A percentile compares a stretch with the other conserved stretches of the same genome.
phyloP scores from a whole-genome alignment of 2,113 vertebrate genomes.

The Prunella fulvescens region DNA sequence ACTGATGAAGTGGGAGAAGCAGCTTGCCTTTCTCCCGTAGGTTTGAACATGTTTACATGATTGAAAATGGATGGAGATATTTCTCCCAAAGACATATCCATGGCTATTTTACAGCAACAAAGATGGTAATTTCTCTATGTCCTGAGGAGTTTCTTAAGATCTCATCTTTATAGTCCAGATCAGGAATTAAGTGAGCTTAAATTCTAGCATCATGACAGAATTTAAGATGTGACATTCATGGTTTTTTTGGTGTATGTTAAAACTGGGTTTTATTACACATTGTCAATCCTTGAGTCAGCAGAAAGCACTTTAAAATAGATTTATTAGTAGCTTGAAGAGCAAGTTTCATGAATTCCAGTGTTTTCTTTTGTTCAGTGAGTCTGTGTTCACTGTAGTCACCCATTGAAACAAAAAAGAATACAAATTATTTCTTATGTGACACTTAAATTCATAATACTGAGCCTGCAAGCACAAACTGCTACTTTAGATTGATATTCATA shows the following conservation, averaged over 20 bases:
- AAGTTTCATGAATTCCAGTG: neutral
- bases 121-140: neutral
- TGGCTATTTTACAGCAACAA: neutral
- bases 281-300: neutral
- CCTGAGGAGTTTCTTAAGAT: neutral
- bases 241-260: neutral
- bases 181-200: neutral
- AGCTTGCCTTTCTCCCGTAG: neutral
- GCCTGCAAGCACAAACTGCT: neutral
- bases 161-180: neutral
- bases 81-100: neutral
- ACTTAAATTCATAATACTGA: constrained; percentile 43
- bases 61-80: neutral
- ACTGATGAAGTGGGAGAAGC: neutral
- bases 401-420: neutral
- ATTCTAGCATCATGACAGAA: neutral
- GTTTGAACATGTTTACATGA: neutral
- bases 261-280: neutral
- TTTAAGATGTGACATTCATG: neutral
- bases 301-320: neutral
- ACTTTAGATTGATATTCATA: neutral
- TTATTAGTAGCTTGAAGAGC: neutral
- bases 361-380: neutral
- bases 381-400: neutral
- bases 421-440: neutral